Conservation (phyloP, 1,140 invertebrate genomes). For the Trachelipus rathkii region DNA sequence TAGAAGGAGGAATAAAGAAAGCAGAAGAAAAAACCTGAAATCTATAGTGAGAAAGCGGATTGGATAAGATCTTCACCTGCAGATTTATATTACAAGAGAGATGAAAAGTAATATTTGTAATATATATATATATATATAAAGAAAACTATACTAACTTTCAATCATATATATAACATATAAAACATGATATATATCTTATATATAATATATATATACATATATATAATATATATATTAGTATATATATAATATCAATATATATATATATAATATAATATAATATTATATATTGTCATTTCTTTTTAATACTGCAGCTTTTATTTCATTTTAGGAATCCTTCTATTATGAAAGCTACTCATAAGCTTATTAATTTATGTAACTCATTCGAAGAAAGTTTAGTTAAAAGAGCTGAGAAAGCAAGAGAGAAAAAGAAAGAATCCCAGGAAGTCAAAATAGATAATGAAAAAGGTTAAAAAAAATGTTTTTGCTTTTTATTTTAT, state of each 20-base stretch:
- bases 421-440: slow-evolving; percentile 29
- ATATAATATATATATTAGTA: no score
- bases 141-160: not conserved
- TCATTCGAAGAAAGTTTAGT: slow-evolving; percentile 34
- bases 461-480: no score
- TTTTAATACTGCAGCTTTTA: not conserved
- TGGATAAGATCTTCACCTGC: slow-evolving; percentile 43
- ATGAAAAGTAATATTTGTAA: slow-evolving; percentile 32
- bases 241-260: no score
- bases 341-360: slow-evolving; percentile 35
- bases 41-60: not conserved
- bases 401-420: slow-evolving; percentile 24
- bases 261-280: not conserved
- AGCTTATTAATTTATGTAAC: slow-evolving; percentile 28
- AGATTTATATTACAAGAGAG: slow-evolving; percentile 39
- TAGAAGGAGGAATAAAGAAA: not conserved
- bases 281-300: not conserved
- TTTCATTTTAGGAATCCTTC: slow-evolving; percentile 31
- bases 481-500: no score
- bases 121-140: not conserved
- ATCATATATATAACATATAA: no score
- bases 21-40: not conserved
- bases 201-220: no score
- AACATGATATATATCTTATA: no score
- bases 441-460: no score